Base-by-base conservation (phyloP, 2,797 vertebrate genomes). In the Sebastolobus altivelis region DNA sequence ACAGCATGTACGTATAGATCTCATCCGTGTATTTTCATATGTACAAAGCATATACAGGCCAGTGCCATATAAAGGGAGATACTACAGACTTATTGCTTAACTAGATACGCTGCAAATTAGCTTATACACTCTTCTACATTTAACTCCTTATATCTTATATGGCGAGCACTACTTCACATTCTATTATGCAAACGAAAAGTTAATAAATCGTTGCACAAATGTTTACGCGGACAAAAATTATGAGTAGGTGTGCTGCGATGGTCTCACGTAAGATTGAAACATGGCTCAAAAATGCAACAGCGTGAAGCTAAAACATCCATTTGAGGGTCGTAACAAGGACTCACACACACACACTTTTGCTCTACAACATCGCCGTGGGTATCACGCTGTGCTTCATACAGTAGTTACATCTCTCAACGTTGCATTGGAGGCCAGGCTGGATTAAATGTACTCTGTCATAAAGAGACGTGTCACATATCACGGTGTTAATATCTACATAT, bases 11-110 rank as follows among this genome's bases (percentile, higher is more conserved):
- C 22, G 73, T 81, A 46, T 46, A 88, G 81, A 88, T 87, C 84
- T 89, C 90, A 84, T 92, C 83, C 79, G 73, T 91, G 85, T 94
- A 92, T 92, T 86, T 91, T 86, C 88, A 90, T 94, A 92, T 95
- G 87, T 95, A 94, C 94, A 94, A 91, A 90, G 90, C 95, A 95
- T 93, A 84, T 95, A 93, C 94, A 95, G 93, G 94, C 93, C 90
- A 87, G 79, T 87, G 92, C 88, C 92, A 92, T 95, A 95, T 95
- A 95, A 95, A 95, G 93, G 92, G 90, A 95, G 84, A 94, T 82
- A 94, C 93, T 92, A 95, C 92, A 95, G 94, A 95, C 92, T 96
- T 96, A 96, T 96, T 96, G 95, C 96, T 96, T 94, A 94, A 95
- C 94, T 95, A 95, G 92, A 95, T 95, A 95, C 94, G 91, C 92